phyloP scores from a whole-genome alignment of 1,140 invertebrate genomes.

The Aphelinus certus region DNA sequence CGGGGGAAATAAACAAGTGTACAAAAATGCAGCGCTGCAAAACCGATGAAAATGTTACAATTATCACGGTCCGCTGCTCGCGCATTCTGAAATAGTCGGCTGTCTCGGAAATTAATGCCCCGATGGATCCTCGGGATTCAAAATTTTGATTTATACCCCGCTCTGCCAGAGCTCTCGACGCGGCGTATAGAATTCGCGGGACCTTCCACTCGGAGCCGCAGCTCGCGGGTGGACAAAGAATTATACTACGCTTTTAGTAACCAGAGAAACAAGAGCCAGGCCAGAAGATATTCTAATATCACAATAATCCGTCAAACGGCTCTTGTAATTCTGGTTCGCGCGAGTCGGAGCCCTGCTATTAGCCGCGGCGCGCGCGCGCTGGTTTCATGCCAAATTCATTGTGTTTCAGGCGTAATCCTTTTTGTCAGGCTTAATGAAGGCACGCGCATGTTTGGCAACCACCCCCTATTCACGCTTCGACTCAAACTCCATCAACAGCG shows the following conservation, averaged over 20 bases:
- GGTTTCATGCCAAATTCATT: slow-evolving; percentile 44
- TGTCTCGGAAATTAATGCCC: slow-evolving; percentile 3
- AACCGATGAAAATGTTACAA: slow-evolving; percentile 1
- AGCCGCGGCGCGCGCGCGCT: slow-evolving; percentile 5
- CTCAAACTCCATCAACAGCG: neutral
- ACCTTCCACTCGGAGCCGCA: neutral
- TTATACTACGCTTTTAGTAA: slow-evolving; percentile 5
- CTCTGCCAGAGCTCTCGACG: no score
- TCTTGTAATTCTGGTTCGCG: slow-evolving; percentile 11
- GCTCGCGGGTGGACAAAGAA: slow-evolving; percentile 10
- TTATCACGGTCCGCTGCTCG: neutral
- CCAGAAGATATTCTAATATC: slow-evolving; percentile 14
- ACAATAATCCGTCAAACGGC: slow-evolving; percentile 32
- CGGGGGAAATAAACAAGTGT: no score
- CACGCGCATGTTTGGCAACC: neutral
- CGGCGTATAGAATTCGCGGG: neutral
- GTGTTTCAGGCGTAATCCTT: slow-evolving; percentile 33
- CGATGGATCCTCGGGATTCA: slow-evolving; percentile 8
- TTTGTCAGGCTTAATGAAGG: slow-evolving; percentile 21
- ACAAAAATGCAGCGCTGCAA: neutral
- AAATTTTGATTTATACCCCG: slow-evolving; percentile 17
- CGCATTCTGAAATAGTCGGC: slow-evolving; percentile 13
- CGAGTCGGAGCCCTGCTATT: neutral
- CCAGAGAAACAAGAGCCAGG: no score
- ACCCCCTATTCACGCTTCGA: no score